A percentile compares a stretch with the other conserved stretches of the same genome.
Conservation (phyloP, 2,797 vertebrate genomes). For the Gambelia wislizenii region DNA sequence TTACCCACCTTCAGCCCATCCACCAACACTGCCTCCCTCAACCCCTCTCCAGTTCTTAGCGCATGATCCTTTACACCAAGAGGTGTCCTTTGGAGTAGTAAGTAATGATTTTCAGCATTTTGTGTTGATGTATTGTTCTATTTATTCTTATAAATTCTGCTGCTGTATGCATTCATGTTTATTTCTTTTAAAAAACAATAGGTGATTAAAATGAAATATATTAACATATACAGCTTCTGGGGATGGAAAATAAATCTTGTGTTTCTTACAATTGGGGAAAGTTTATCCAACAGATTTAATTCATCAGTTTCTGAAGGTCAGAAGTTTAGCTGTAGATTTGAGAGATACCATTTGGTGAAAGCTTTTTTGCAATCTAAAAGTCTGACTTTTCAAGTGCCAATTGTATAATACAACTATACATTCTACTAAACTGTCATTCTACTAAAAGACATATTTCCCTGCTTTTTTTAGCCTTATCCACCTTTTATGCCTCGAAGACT, state of each 20-base stretch:
- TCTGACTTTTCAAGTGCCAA: neutral
- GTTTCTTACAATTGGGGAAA: neutral
- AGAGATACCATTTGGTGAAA: neutral
- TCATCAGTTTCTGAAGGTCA: neutral
- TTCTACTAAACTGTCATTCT: neutral
- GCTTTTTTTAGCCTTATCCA: slow-evolving; percentile 87
- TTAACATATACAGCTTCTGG: neutral
- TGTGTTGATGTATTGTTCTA: neutral
- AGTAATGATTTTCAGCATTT: slow-evolving; percentile 66
- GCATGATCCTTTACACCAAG: slow-evolving; percentile 94
- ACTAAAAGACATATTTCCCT: slow-evolving; percentile 58
- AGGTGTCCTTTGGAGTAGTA: slow-evolving; percentile 94
- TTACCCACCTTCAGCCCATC: slow-evolving; percentile 89
- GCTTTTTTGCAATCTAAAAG: neutral
- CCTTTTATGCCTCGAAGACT: slow-evolving; percentile 96
- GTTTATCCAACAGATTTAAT: neutral
- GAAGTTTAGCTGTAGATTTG: neutral
- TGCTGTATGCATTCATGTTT: neutral
- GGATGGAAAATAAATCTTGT: neutral
- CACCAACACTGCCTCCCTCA: slow-evolving; percentile 88
- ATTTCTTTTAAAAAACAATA: neutral
- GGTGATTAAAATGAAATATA: neutral
- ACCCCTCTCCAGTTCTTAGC: slow-evolving; percentile 94
- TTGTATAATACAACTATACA: neutral
- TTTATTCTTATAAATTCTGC: slow-evolving; percentile 17